Evolutionary conservation across 2,888 invertebrate species (phyloP), one percentile per base, ranked within the genome.

Genomic region (Iphiclides podalirius): DNA sequence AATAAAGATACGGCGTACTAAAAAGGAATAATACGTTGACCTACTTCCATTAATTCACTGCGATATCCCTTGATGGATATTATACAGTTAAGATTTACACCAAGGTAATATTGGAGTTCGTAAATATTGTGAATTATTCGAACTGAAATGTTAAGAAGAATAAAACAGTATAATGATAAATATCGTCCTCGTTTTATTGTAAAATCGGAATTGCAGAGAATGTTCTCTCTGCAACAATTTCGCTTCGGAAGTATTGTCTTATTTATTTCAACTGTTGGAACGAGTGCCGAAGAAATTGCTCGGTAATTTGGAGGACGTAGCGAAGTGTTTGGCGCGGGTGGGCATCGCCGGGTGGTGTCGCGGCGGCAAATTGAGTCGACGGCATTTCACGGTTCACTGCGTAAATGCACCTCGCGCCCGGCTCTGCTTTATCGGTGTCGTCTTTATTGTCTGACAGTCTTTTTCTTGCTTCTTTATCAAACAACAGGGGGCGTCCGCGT

Each of bases 371-470:
- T 83, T 81, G 84, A 79, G 75, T 76, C 73, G 72, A 66, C 77
- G 72, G 70, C 67, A 74, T 77, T 85, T 82, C 74, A 82, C 78
- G 80, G 76, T 74, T 80, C 73, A 66, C 67, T 76, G 80, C 75
- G 63, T 67, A 70, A 66, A 70, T 76, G 77, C 76, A 75, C 70
- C 69, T 73, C 65, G 63, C 63, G 64, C 64, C 58, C 63, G 61
- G 60, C n/a, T n/a, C n/a, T n/a, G n/a, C n/a, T n/a, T 70, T 57
- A 49, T 53, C 52, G 40, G 42, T 52, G 41, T 43, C 37, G 60
- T 67, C 67, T 72, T 69, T 64, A 66, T 67, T 73, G 67, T 60
- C 58, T 63, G 58, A 56, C 54, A 46, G 55, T 58, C 58, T 60
- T 53, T 52, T 48, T 42, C 47, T 34, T 52, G 46, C 58, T 58